Base-by-base conservation (phyloP, 1,140 invertebrate genomes). In the Sogatella furcifera region DNA sequence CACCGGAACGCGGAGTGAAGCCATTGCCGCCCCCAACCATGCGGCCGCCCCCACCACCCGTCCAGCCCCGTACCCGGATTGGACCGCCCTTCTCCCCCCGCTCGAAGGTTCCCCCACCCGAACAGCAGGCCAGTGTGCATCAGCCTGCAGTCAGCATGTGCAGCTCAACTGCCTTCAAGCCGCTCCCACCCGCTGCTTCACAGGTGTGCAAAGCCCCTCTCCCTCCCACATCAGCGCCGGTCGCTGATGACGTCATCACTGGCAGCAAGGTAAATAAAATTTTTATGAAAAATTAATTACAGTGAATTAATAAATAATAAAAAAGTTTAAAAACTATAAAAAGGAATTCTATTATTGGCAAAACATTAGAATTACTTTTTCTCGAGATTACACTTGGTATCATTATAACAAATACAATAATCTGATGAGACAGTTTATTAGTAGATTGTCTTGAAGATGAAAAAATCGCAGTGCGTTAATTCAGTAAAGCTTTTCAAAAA, bases 11-110 rank as follows among this genome's bases (percentile, higher is more conserved):
- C 13, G 24, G 21, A 1, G 21, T 44, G n/a, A n/a, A n/a, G n/a
- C n/a, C n/a, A n/a, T n/a, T n/a, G 24, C 57, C n/a, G 41, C 38
- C 34, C 9, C 55, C 28, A 17, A 54, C 22, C 5, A 10, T 22
- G 38, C 55, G 46, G 15, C 60, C 60, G 6, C 55, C 55, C 1
- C 55, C 56, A n/a, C 60, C 60, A n/a, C 60, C 60, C 19, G 42
- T 52, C 9, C 44, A 49, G 42, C 13, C 44, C 6, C 19, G 41
- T 14, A 44, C 55, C 17, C 60, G 24, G 3, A 17, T 41, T 13
- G 24, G 24, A 14, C 53, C 53, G 3, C 53, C 53, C 19, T 41
- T 41, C 24, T 1, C 6, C 17, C 53, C 53, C 17, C 53, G 19
- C 19, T 14, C 53, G 4, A 10, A 8, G 2, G 1, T 21, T 11